A percentile compares a stretch with the other conserved stretches of the same genome.
Evolutionary conservation across 2,888 invertebrate species (phyloP).

Genomic region (Cerceris ruficornis): DNA sequence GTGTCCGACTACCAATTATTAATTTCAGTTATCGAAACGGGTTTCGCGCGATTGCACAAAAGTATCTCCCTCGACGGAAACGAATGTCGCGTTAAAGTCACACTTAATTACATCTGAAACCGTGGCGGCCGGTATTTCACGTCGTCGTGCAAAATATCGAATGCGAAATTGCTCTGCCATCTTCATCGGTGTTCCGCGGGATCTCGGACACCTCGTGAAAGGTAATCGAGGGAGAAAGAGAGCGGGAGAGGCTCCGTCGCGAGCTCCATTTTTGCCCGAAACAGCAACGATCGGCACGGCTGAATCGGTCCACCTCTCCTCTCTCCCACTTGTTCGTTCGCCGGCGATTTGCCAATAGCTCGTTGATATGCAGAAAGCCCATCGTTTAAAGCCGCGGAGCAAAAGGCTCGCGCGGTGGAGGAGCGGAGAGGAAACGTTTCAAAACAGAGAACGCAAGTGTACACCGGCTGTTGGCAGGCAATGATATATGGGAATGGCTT

Average conservation of each 20-base stretch:
- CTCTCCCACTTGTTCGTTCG: conserved; percentile 16
- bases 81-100: too few relatives aligned
- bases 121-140: background rate
- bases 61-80: too few relatives aligned
- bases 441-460: conserved; percentile 61
- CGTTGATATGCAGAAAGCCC: conserved; percentile 69
- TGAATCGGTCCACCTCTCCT: conserved; percentile 42
- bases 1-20: too few relatives aligned
- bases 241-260: conserved; percentile 48
- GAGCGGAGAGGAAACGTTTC: conserved; percentile 52
- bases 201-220: conserved; percentile 60
- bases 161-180: conserved; percentile 23
- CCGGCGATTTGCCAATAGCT: conserved; percentile 66
- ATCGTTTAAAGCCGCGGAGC: conserved; percentile 47
- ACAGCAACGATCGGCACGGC: conserved; percentile 37
- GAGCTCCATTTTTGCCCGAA: conserved; percentile 59
- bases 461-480: conserved; percentile 41
- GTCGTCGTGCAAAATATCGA: background rate
- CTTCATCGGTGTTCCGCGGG: conserved; percentile 23
- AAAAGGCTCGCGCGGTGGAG: conserved; percentile 23
- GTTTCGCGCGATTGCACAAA: too few relatives aligned
- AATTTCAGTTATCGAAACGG: too few relatives aligned
- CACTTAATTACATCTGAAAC: too few relatives aligned
- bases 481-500: conserved; percentile 60
- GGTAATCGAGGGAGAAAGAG: conserved; percentile 50